Conservation (phyloP, 1,140 invertebrate species). For the Chymomyza costata region DNA sequence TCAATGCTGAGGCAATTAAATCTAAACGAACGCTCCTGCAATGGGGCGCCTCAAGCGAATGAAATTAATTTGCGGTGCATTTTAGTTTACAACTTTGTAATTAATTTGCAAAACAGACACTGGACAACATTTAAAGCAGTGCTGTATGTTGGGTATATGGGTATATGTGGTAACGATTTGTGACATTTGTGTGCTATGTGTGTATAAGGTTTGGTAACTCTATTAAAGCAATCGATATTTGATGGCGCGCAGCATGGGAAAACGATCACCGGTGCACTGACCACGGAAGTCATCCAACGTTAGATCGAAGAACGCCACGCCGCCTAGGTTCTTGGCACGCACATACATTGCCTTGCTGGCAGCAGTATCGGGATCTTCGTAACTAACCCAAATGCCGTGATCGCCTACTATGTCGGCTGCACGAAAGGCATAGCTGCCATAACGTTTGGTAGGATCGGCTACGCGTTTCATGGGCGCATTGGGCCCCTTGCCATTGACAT, state of each 20-base stretch:
- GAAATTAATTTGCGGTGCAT: conserved; percentile 64
- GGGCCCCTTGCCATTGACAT: conserved; percentile 78
- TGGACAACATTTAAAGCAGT: conserved; percentile 33
- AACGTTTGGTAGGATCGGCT: conserved; percentile 84
- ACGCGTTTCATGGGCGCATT: conserved; percentile 81
- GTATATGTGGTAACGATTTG: too few relatives aligned
- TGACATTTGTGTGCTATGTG: conserved; percentile 17
- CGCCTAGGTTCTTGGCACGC: conserved; percentile 84
- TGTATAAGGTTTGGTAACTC: conserved; percentile 41
- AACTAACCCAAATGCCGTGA: conserved; percentile 90
- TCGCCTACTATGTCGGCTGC: conserved; percentile 81
- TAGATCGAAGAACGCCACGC: conserved; percentile 87
- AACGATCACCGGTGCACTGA: conserved; percentile 85
- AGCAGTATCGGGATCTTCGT: conserved; percentile 91
- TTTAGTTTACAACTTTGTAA: conserved; percentile 72
- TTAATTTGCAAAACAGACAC: conserved; percentile 56
- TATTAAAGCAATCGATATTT: conserved; percentile 78
- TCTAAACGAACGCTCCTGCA: conserved; percentile 4
- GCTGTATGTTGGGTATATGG: too few relatives aligned
- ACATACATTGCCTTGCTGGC: conserved; percentile 87
- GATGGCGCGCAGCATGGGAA: conserved; percentile 82
- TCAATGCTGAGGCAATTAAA: conserved; percentile 48
- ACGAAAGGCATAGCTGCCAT: conserved; percentile 85
- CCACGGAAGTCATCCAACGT: conserved; percentile 90
- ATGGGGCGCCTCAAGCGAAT: conserved; percentile 13